Percentiles rank a stretch among this genome's conserved stretches.
These are phyloP conservation scores for Amphipoea oculea DNA, from an alignment of 2,888 invertebrate species.

Conservation along the genomic window DNA sequence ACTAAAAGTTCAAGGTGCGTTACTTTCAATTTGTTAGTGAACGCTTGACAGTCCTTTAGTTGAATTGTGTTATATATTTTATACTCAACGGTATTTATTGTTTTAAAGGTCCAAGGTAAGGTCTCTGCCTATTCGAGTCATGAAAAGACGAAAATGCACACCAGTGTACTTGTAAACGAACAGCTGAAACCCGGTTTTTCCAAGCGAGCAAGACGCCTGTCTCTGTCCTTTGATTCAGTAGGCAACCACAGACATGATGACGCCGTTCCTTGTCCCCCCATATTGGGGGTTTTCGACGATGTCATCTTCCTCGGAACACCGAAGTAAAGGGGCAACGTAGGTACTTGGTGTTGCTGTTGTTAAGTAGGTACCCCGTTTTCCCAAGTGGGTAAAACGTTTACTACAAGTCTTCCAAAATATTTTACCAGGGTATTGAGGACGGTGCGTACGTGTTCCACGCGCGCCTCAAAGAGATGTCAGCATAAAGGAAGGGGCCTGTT, in stretches of 20 bases:
- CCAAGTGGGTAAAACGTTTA: not conserved
- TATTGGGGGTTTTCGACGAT: not conserved
- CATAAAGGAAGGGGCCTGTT: no score
- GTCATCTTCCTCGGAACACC: not conserved
- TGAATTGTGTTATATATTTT: constrained; percentile 18
- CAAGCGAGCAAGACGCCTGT: not conserved
- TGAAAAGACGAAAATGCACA: not conserved
- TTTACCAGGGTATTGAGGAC: not conserved
- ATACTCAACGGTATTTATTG: constrained; percentile 7
- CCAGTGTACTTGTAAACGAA: not conserved
- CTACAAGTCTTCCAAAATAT: not conserved
- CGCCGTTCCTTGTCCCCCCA: not conserved
- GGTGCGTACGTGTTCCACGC: no score
- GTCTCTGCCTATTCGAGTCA: not conserved
- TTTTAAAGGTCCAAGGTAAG: constrained; percentile 24
- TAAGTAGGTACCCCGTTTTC: not conserved
- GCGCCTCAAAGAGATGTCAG: no score
- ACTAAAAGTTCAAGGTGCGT: constrained; percentile 78
- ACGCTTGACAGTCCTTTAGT: constrained; percentile 55
- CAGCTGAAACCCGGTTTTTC: not conserved
- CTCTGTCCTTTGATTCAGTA: constrained; percentile 5
- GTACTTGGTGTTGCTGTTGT: not conserved
- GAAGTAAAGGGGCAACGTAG: not conserved
- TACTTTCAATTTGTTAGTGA: constrained; percentile 72
- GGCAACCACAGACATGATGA: constrained; percentile 15